These are phyloP conservation scores for Argyrosomus regius DNA, from an alignment of 2,797 vertebrate genomes.

Conservation along the genomic window DNA sequence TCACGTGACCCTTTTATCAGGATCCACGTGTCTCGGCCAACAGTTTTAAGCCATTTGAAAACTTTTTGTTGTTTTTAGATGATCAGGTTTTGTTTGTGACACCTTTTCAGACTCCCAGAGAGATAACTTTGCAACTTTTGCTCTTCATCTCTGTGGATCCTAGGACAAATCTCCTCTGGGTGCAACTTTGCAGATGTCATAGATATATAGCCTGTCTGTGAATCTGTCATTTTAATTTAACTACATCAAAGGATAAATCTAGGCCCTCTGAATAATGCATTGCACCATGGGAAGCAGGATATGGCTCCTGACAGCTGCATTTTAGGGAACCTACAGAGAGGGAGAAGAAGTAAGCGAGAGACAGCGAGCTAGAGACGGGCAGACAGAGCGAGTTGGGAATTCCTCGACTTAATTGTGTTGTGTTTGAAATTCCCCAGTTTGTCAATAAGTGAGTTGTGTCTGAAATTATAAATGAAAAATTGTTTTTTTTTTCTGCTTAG, in stretches of 20 bases:
- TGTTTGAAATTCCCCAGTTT: slow-evolving; percentile 41
- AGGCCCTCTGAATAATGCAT: slow-evolving; percentile 62
- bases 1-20: slow-evolving; percentile 21
- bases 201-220: slow-evolving; percentile 34
- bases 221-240: slow-evolving; percentile 62
- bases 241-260: slow-evolving; percentile 54
- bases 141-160: neutral
- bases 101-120: slow-evolving; percentile 5
- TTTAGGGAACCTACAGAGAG: slow-evolving; percentile 46
- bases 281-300: slow-evolving; percentile 41
- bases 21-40: slow-evolving; percentile 7
- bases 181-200: slow-evolving; percentile 48
- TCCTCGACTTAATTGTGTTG: slow-evolving; percentile 42
- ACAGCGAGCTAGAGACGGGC: slow-evolving; percentile 22
- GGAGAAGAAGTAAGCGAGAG: neutral
- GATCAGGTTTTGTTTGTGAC: neutral
- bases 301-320: slow-evolving; percentile 50
- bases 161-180: slow-evolving; percentile 40
- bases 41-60: neutral
- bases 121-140: slow-evolving; percentile 20
- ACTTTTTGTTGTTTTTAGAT: neutral
- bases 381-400: slow-evolving; percentile 27
- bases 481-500: slow-evolving; percentile 39
- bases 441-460: slow-evolving; percentile 41
- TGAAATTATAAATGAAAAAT: slow-evolving; percentile 41